Evolutionary conservation across 37 sponge, comb jelly and placozoan genomes (phyloP).

Genomic region (Hormiphora californensis): DNA sequence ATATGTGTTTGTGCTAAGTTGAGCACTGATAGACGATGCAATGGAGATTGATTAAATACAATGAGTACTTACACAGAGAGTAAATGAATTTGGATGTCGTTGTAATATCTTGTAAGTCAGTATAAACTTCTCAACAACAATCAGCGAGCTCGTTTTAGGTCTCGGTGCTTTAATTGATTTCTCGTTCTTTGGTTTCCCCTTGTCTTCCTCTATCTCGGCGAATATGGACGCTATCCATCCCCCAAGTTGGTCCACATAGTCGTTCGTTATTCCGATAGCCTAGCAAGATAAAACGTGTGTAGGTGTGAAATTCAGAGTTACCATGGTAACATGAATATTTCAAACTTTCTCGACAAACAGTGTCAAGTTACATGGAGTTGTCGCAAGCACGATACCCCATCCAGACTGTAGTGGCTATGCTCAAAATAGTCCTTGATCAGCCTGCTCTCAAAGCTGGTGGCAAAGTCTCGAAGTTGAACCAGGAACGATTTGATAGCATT

Average conservation of each 20-base stretch:
- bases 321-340: background rate
- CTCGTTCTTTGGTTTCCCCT: background rate
- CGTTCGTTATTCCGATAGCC: slow-evolving; percentile 12
- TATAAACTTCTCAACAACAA: slow-evolving; percentile 20
- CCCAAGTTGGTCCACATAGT: background rate
- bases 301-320: background rate
- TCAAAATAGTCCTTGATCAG: slow-evolving; percentile 2
- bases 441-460: background rate
- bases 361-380: slow-evolving; percentile 17
- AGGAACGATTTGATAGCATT: background rate
- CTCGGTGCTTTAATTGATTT: background rate
- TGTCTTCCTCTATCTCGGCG: background rate
- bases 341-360: background rate
- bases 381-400: background rate
- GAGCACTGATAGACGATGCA: background rate
- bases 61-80: background rate
- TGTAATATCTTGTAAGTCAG: background rate
- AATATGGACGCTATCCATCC: background rate
- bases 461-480: background rate
- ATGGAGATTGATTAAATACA: background rate
- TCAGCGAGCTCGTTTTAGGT: background rate
- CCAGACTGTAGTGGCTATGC: slow-evolving; percentile 1
- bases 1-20: background rate
- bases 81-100: background rate
- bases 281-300: background rate